Evolutionary conservation across 2,888 invertebrate species (phyloP), one percentile per base, ranked within the genome.

Genomic region (Pterostichus niger): DNA sequence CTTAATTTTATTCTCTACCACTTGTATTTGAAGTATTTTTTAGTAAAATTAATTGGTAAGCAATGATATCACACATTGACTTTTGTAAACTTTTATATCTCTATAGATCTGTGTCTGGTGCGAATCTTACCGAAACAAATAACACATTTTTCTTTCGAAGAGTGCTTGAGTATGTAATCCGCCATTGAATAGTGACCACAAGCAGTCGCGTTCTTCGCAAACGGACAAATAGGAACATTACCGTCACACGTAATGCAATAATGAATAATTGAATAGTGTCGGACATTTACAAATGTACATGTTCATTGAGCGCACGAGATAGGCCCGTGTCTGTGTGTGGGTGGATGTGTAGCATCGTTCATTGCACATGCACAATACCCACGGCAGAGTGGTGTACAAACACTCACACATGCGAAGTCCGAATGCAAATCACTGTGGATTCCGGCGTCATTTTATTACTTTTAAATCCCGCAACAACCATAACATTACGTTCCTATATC

Each of bases 381-480:
- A 24, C 24, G 24, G 24, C 24, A 24, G 24, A 24, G 2, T 24
- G 24, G 24, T 24, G 24, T 24, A 24, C 24, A 24, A 24, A 24
- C 24, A 24, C 24, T 24, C 78, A 59, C 24, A 11, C 46, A 44
- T 46, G 35, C 33, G n/a, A 46, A 49, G 52, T 49, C 24, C 64
- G 52, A 10, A 68, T 80, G 80, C 80, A 80, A 80, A 80, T 80
- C 80, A 80, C 80, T 5, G 33, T 68, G 80, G 64, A 80, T 68
- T 68, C 52, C 17, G 46, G 68, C 35, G 46, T 13, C 52, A 52
- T 80, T 80, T 80, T 80, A 80, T 80, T 80, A 80, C 68, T 80
- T 80, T 80, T 80, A 80, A 80, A 80, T 80, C 80, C 80, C 80
- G 54, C 56, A 59, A 59, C 77, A 80, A 33, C 68, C 68, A 54